phyloP scores from a whole-genome alignment of 2,113 vertebrate genomes.

The Nansenia antarctica region DNA sequence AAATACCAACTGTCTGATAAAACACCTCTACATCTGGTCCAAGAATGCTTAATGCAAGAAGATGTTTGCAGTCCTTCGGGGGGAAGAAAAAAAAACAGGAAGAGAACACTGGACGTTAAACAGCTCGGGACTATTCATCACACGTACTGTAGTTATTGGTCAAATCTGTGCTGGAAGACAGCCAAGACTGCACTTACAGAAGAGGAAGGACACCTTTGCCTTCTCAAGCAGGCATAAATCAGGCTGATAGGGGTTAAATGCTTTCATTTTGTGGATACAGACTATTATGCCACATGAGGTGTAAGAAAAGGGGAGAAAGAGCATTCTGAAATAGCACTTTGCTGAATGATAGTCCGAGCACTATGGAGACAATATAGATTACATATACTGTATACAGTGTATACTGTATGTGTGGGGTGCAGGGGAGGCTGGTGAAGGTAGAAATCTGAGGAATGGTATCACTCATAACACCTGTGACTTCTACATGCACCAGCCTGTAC shows the following conservation, averaged over 20 bases:
- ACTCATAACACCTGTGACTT: no score
- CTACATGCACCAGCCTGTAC: no score
- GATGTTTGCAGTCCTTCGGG: slow-evolving; percentile 34
- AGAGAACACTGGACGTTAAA: slow-evolving; percentile 55
- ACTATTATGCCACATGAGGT: slow-evolving; percentile 60
- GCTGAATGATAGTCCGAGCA: not conserved
- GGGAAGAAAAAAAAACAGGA: slow-evolving; percentile 10
- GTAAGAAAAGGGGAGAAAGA: slow-evolving; percentile 54
- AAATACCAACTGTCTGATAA: slow-evolving; percentile 40
- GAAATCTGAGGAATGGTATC: no score
- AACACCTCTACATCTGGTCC: slow-evolving; percentile 41
- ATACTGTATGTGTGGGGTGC: slow-evolving; percentile 43
- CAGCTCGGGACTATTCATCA: slow-evolving; percentile 69
- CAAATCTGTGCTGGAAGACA: slow-evolving; percentile 55
- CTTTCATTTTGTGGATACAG: slow-evolving; percentile 66
- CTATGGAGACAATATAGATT: slow-evolving; percentile 55
- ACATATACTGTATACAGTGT: no score
- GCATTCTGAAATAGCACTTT: not conserved
- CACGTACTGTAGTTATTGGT: slow-evolving; percentile 54
- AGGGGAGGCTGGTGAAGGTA: no score
- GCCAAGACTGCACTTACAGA: slow-evolving; percentile 75
- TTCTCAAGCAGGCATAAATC: slow-evolving; percentile 71
- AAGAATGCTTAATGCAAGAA: slow-evolving; percentile 40
- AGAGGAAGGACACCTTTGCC: slow-evolving; percentile 74
- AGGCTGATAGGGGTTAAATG: slow-evolving; percentile 72